Base-by-base conservation (phyloP, 2,113 vertebrate genomes). In the Fregata magnificens region DNA sequence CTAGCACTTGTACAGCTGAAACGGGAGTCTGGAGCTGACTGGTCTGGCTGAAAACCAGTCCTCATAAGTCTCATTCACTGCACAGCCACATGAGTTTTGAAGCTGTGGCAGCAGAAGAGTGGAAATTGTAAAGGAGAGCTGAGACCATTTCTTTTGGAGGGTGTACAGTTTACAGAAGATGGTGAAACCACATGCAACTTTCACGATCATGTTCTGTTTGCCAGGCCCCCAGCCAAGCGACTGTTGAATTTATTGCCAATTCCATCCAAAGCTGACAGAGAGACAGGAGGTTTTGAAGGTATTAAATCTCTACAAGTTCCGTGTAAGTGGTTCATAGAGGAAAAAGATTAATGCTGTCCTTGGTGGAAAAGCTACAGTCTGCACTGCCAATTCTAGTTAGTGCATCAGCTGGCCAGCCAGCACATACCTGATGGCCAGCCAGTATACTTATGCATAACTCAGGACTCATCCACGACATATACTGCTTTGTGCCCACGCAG, bases 401-500 rank as follows among this genome's bases (percentile, higher is more conserved):
- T n/a, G 42, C 77, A 22, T 53, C 63, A 70, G 53, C 45, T 93
- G 70, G 44, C 25, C 78, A 82, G 63, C 12, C 16, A 79, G 52
- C 17, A 32, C 32, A 14, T 26, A 20, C 45, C 38, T 74, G 42
- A 15, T 28, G 70, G 56, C 26, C 82, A 36, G 6, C 40, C 50
- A 38, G 10, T 7, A 4, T 2, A 12, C 13, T 10, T 5, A 28
- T 15, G 16, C 10, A 1, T n/a, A 36, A 40, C 50, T 56, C 28
- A 5, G 52, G 63, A 7, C 42, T 66, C 24, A 18, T 34, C 42
- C 55, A n/a, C 0, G 0, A 42, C 32, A 11, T 17, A 3, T 21
- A 5, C 28, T 87, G 61, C 69, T 45, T 81, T 1, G 1, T 59
- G 52, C 42, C 53, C 11, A 2, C 0, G 4, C n/a, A 31, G 52